phyloP scores from a whole-genome alignment of 1,140 invertebrate genomes.

The Drosophila subobscura region DNA sequence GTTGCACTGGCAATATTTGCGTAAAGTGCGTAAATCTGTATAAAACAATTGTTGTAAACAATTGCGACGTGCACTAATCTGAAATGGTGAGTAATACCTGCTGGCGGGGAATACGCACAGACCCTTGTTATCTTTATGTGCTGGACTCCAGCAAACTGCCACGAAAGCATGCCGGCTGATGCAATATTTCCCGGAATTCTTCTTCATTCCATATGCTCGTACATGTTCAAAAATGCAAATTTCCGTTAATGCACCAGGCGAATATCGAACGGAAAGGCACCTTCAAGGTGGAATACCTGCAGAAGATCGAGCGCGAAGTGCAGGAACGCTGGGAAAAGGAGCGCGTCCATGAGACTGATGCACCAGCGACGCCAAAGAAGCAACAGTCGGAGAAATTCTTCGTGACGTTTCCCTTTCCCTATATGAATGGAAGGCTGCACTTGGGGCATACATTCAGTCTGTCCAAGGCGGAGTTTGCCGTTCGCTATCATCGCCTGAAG shows the following conservation, averaged over 20 bases:
- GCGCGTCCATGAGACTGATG: constrained; percentile 92
- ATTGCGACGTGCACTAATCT: constrained; percentile 9
- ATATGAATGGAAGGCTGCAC: constrained; percentile 99
- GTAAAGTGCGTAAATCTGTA: constrained; percentile 15
- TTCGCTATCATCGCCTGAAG: constrained; percentile 94
- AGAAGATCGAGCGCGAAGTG: constrained; percentile 93
- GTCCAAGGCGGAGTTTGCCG: constrained; percentile 98
- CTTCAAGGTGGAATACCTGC: constrained; percentile 95
- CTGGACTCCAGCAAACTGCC: constrained; percentile 10
- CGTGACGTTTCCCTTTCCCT: constrained; percentile 98
- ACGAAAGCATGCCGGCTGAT: constrained; percentile 39
- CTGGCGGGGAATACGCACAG: too few relatives aligned
- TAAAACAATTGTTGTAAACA: constrained; percentile 54
- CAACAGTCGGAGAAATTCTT: constrained; percentile 93
- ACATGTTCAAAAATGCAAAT: constrained; percentile 1
- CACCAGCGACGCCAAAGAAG: constrained; percentile 86
- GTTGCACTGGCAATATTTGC: constrained; percentile 57
- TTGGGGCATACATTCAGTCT: constrained; percentile 98
- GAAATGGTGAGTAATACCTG: constrained; percentile 50
- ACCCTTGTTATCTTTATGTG: too few relatives aligned
- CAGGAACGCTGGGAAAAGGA: constrained; percentile 92
- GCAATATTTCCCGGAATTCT: constrained; percentile 10
- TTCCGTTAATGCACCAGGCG: constrained; percentile 33
- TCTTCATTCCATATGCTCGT: not conserved
- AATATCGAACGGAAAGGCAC: constrained; percentile 93